These are phyloP conservation scores for Epinephelus cyanopodus DNA, from an alignment of 2,113 vertebrate species.

Conservation along the genomic window DNA sequence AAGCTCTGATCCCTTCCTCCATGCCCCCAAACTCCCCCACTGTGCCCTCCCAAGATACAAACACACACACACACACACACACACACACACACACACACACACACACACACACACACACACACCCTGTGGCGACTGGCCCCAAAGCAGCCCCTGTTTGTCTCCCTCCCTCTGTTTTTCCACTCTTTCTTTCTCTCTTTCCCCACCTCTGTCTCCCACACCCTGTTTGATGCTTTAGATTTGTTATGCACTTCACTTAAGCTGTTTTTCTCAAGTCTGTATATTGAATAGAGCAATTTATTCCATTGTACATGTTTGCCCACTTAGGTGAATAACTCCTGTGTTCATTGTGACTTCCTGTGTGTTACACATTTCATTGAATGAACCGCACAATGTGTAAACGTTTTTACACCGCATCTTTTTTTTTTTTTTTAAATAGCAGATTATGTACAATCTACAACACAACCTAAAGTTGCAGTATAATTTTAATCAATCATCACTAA, in stretches of 20 bases:
- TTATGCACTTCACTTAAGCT: conserved; percentile 50
- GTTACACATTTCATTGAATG: not conserved
- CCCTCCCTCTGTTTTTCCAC: conserved; percentile 73
- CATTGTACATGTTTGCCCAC: conserved; percentile 1
- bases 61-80: conserved; percentile 35
- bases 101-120: conserved; percentile 52
- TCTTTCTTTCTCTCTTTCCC: conserved; percentile 52
- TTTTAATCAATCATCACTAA: not conserved
- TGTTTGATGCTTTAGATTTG: conserved; percentile 59
- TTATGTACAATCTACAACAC: not conserved
- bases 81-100: conserved; percentile 51
- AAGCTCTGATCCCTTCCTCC: conserved; percentile 80
- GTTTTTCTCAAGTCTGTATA: conserved; percentile 33
- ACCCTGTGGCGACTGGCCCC: conserved; percentile 76
- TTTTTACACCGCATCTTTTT: not conserved
- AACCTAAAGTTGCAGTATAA: not conserved
- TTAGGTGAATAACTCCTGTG: not conserved
- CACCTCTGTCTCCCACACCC: conserved; percentile 62
- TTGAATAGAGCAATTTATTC: conserved; percentile 10
- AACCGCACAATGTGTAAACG: not conserved
- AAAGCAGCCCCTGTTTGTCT: conserved; percentile 74
- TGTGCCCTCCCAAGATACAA: conserved; percentile 76
- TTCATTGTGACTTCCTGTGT: not conserved
- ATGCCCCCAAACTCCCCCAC: conserved; percentile 75
- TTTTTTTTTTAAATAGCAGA: not conserved